Evolutionary conservation across 1,140 invertebrate genomes (phyloP).

Genomic region (Ceratina calcarata): DNA sequence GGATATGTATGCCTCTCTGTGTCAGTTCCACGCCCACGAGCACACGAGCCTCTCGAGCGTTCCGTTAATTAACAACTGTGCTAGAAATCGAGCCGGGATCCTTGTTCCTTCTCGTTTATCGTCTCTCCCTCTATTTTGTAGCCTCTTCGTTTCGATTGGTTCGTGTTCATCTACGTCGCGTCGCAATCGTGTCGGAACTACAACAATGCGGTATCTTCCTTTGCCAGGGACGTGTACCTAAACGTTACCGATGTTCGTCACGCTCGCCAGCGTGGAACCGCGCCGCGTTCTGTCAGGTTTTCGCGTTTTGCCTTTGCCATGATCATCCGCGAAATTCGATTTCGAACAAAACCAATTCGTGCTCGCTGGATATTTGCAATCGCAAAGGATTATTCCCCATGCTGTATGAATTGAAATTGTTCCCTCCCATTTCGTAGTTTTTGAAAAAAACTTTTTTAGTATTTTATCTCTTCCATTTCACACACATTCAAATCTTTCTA

Average conservation of each 20-base stretch:
- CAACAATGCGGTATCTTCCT: slow-evolving; percentile 7
- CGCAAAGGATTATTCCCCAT: too few relatives aligned
- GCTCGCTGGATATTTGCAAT: too few relatives aligned
- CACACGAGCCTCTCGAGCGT: not conserved
- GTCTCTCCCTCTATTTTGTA: not conserved
- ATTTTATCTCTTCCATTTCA: too few relatives aligned
- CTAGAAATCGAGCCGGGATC: slow-evolving; percentile 18
- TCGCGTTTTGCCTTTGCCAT: not conserved
- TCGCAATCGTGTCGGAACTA: not conserved
- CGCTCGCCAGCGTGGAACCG: slow-evolving; percentile 14
- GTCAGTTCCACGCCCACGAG: slow-evolving; percentile 16
- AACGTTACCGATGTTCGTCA: slow-evolving; percentile 26
- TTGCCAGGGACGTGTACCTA: not conserved
- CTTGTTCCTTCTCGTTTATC: not conserved
- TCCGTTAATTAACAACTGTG: slow-evolving; percentile 36
- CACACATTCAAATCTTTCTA: too few relatives aligned
- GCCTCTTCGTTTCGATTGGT: not conserved
- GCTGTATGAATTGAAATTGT: too few relatives aligned
- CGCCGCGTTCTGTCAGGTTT: slow-evolving; percentile 12
- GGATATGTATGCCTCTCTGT: slow-evolving; percentile 25
- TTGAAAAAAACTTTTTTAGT: too few relatives aligned
- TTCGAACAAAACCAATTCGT: not conserved
- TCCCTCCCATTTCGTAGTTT: too few relatives aligned
- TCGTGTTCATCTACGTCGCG: not conserved
- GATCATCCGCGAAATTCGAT: not conserved